Base-by-base conservation (phyloP, 1,140 invertebrate genomes). In the Pantala flavescens region DNA sequence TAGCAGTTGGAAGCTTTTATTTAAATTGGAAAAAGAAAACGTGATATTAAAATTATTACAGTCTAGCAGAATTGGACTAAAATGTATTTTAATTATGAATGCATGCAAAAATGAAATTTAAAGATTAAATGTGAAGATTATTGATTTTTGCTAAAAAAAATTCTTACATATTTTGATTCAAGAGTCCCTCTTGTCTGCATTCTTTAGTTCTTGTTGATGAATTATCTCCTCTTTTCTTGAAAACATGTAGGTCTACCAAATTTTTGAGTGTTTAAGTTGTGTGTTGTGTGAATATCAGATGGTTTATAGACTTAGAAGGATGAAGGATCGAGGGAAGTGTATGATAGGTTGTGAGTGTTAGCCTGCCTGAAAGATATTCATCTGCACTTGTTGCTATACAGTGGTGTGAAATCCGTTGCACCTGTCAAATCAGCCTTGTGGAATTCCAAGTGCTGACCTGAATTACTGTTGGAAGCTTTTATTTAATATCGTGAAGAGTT, bases 1-100 rank as follows among this genome's bases (percentile, higher is more conserved):
- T 19, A 19, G 49, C 49, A 63, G 49, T 63, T 63, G 49, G 49
- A 63, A 63, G 49, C 49, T 63, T 63, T 63, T 63, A 63, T 63
- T 63, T 63, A 63, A 63, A 19, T 21, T 14, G 3, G 3, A 21
- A 63, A 63, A 12, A 36, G 28, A 9, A 19, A 19, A 63, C 3
- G 5, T 12, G 12, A 63, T 63, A 12, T 7, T 63, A 63, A 1
- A 63, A 63, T 63, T 16, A 63, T 63, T 63, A 63, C 12, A 7
- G 49, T 63, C 49, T 7, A 19, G n/a, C 49, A 63, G 49, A 21
- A 63, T 63, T 63, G 28, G 28, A 36, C 28, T 36, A 36, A 2
- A 16, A 63, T 63, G 49, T 63, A 63, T 63, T 63, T 63, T 21
- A 63, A 3, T 63, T 3, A 21, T 63, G 12, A 63, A 63, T 19